Evolutionary conservation across 2,113 vertebrate genomes (phyloP), one percentile per base, ranked within the genome.

Genomic region (Brienomyrus brachyistius): DNA sequence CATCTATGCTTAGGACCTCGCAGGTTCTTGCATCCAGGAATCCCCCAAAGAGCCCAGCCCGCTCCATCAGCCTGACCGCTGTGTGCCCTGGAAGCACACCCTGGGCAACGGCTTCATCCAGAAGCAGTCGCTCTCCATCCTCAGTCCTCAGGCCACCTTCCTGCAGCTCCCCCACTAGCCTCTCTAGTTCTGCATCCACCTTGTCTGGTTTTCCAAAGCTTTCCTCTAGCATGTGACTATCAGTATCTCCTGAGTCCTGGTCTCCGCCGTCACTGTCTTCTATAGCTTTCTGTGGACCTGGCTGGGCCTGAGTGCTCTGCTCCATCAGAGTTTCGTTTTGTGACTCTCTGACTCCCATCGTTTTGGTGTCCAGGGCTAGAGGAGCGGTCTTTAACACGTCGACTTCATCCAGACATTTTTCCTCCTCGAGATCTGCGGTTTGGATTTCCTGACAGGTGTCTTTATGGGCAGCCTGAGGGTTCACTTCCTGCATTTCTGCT

Each of bases 61-160:
- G 94, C 91, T 94, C 96, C 97, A 99, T 96, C 6, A 99, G 92
- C n/a, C 96, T 97, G 82, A 99, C 94, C 1, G 97, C 98, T 0
- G 96, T 95, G 87, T 97, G 96, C 1, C 96, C 95, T 4, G 97
- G 93, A 40, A 99, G 93, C 4, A 95, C 86, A 0, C 97, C 97
- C 1, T 91, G 91, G 11, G 95, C 94, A 50, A 98, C 90, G 0
- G 98, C 97, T 90, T 99, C 95, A 51, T 98, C 96, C 35, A 99
- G 94, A n/a, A 98, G 95, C 51, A 99, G 94, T 86, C 92, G 95
- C 47, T 95, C 91, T 86, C 94, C 93, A 6, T 92, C 94, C 48
- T 93, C 96, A 0, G 95, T 97, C 92, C 96, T 91, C 91, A 98
- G 94, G 62, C 98, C 98, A 0, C 97, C 97, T 0, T 95, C 92